phyloP scores from a whole-genome alignment of 2,113 vertebrate species.

The Caretta caretta region DNA sequence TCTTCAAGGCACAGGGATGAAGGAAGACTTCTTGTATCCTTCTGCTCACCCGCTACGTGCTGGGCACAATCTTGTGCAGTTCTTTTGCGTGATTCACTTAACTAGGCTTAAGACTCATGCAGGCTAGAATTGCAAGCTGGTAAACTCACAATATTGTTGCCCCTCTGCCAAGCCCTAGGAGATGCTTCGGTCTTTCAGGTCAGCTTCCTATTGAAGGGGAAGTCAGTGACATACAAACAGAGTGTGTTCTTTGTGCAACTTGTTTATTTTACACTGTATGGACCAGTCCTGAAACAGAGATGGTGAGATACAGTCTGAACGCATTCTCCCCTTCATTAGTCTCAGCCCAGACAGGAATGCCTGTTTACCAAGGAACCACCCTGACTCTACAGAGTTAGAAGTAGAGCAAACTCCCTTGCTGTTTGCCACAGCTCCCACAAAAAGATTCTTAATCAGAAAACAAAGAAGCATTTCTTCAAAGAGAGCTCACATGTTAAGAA shows the following conservation, averaged over 20 bases:
- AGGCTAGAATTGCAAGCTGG: neutral
- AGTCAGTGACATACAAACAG: neutral
- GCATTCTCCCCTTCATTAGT: neutral
- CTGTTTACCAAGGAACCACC: neutral
- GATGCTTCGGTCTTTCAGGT: neutral
- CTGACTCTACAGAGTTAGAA: neutral
- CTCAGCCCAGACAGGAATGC: neutral
- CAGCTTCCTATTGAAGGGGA: neutral
- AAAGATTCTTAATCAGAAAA: neutral
- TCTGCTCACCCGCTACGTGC: neutral
- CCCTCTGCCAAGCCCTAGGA: neutral
- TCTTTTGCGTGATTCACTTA: neutral
- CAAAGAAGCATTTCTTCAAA: neutral
- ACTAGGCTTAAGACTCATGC: neutral
- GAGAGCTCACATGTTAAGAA: neutral
- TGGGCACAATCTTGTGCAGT: neutral
- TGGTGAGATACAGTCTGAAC: neutral
- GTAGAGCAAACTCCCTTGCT: neutral
- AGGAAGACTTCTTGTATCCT: neutral
- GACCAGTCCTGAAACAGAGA: neutral
- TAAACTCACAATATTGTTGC: neutral
- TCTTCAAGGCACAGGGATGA: neutral
- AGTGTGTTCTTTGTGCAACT: fast-evolving
- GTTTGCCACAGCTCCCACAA: neutral
- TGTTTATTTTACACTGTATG: neutral